A percentile compares a stretch with the other conserved stretches of the same genome.
These are phyloP conservation scores for Aleiodes sp. DNA, from an alignment of 1,140 invertebrate species.

Conservation along the genomic window DNA sequence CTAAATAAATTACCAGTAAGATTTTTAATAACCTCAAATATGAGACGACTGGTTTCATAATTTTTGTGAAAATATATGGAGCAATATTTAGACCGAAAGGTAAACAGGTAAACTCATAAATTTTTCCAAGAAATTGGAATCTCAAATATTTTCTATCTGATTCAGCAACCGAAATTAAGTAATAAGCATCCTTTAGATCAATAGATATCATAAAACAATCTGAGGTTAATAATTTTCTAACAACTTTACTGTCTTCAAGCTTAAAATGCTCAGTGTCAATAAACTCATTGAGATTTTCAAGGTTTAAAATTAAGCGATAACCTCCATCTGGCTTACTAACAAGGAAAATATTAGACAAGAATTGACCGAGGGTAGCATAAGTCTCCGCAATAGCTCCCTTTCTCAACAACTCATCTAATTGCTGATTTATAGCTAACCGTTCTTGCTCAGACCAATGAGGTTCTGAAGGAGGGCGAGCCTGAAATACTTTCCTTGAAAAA, in stretches of 20 bases:
- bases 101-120: conserved; percentile 31
- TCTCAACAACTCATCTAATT: not conserved
- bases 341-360: conserved; percentile 19
- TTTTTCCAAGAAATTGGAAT: conserved; percentile 14
- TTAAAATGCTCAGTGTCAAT: conserved; percentile 22
- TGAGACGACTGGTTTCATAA: conserved; percentile 40
- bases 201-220: conserved; percentile 20
- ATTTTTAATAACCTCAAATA: conserved; percentile 17
- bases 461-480: not conserved
- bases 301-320: conserved; percentile 14
- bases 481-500: not conserved
- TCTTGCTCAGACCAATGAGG: conserved; percentile 1
- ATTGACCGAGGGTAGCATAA: not conserved
- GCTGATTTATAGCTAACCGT: not conserved
- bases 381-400: not conserved
- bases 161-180: conserved; percentile 4
- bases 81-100: conserved; percentile 29
- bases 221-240: not conserved
- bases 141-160: conserved; percentile 24
- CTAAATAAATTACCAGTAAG: conserved; percentile 21
- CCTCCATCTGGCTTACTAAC: conserved; percentile 17
- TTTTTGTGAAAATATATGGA: conserved; percentile 44
- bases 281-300: conserved; percentile 14
- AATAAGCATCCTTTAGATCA: conserved; percentile 32
- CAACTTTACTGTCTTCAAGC: conserved; percentile 25